These are phyloP conservation scores for Struthidea cinerea DNA, from an alignment of 2,113 vertebrate genomes.

Conservation along the genomic window DNA sequence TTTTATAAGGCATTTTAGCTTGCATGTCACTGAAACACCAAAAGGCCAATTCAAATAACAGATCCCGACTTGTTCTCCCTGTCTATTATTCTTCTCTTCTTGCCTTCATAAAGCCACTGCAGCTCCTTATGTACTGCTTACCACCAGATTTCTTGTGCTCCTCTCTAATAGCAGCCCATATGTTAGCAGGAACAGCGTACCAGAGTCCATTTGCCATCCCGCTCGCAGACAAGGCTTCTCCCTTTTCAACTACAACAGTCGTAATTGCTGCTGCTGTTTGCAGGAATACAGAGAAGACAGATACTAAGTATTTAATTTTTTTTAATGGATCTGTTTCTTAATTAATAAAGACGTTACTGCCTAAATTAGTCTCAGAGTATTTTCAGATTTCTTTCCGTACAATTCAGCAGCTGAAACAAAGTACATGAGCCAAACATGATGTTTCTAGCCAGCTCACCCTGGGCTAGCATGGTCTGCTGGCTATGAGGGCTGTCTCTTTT, in stretches of 20 bases:
- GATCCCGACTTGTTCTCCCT: neutral
- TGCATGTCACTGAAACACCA: neutral
- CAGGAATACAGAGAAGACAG: neutral
- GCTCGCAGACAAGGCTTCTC: neutral
- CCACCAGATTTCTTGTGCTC: neutral
- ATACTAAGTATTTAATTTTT: neutral
- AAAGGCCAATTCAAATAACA: neutral
- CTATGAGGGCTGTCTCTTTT: neutral
- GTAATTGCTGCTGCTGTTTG: neutral
- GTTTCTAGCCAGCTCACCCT: slow-evolving; percentile 21
- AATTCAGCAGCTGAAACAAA: neutral
- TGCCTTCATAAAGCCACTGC: neutral
- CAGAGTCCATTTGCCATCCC: neutral
- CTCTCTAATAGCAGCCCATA: neutral
- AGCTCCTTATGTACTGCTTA: neutral
- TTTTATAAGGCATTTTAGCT: neutral
- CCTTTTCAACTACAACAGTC: neutral
- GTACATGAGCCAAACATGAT: neutral
- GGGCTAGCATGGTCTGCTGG: neutral
- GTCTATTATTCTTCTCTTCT: neutral
- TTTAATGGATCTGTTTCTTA: neutral
- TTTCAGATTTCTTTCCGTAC: neutral
- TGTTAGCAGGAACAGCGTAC: neutral
- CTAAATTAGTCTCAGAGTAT: neutral
- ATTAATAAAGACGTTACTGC: neutral